A percentile compares a stretch with the other conserved stretches of the same genome.
phyloP scores from a whole-genome alignment of 2,888 invertebrate genomes.

The Pandemis cinnamomeana region DNA sequence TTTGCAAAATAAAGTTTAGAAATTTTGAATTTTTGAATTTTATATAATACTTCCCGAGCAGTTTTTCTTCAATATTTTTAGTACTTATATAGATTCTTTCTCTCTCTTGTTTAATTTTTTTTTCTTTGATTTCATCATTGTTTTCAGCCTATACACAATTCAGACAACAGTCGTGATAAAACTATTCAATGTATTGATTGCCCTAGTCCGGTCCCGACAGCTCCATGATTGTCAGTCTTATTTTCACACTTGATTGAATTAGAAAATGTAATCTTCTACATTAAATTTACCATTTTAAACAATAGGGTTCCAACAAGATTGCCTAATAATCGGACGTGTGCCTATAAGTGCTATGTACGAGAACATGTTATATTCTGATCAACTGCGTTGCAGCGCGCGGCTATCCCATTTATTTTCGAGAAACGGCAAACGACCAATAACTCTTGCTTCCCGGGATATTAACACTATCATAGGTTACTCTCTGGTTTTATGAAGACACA shows the following conservation, averaged over 20 bases:
- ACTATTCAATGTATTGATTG: no score
- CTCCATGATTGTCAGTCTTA: neutral
- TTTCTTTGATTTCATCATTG: no score
- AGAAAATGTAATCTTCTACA: no score
- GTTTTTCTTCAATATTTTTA: no score
- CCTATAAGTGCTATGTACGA: slow-evolving; percentile 8
- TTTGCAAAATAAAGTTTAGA: no score
- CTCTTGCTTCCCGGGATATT: slow-evolving; percentile 82
- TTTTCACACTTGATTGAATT: neutral
- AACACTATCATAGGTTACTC: slow-evolving; percentile 84
- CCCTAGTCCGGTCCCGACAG: no score
- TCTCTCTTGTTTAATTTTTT: no score
- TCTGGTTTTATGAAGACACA: slow-evolving; percentile 81
- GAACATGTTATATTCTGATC: slow-evolving; percentile 48
- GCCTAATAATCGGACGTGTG: slow-evolving; percentile 5
- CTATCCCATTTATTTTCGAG: slow-evolving; percentile 76
- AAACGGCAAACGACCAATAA: slow-evolving; percentile 83
- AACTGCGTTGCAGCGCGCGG: slow-evolving; percentile 54
- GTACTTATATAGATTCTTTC: no score
- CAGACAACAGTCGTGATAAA: no score
- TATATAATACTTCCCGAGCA: no score
- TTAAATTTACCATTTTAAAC: neutral
- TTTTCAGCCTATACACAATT: no score
- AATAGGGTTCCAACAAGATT: neutral
- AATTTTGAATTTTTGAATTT: no score